Conservation (phyloP, 2,113 vertebrate species). For the Lagopus muta region DNA sequence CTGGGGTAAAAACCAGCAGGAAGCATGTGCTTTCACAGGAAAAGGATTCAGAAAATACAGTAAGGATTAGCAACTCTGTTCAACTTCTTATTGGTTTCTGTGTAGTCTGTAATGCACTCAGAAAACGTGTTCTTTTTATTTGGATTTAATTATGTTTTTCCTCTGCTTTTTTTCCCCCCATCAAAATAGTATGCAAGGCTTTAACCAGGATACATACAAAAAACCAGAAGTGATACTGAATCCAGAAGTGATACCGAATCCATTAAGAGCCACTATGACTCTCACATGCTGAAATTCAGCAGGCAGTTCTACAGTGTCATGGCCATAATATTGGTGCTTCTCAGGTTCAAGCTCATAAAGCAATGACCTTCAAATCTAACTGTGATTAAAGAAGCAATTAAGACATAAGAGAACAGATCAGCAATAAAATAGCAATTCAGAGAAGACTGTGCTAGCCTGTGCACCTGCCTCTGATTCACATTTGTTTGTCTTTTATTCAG, state of each 20-base stretch:
- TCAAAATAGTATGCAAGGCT: accelerated
- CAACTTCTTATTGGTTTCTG: not conserved
- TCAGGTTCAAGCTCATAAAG: not conserved
- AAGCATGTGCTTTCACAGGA: not conserved
- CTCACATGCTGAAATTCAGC: not conserved
- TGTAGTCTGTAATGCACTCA: not conserved
- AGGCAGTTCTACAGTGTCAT: not conserved
- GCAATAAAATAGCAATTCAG: not conserved
- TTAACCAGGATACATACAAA: not conserved
- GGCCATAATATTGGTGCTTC: not conserved
- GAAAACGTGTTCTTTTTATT: not conserved
- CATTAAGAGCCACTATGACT: not conserved
- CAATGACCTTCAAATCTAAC: not conserved
- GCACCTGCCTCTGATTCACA: accelerated
- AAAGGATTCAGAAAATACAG: not conserved
- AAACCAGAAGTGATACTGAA: not conserved
- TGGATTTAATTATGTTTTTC: accelerated
- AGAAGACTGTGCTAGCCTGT: not conserved
- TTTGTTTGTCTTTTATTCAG: not conserved
- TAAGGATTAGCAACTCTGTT: not conserved
- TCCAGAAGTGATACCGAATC: not conserved
- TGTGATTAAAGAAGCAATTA: not conserved
- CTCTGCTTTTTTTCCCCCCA: accelerated
- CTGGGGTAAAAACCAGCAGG: not conserved
- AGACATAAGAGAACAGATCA: not conserved